Evolutionary conservation across 2,113 vertebrate genomes (phyloP), one percentile per base, ranked within the genome.

Genomic region (Lutjanus erythropterus): DNA sequence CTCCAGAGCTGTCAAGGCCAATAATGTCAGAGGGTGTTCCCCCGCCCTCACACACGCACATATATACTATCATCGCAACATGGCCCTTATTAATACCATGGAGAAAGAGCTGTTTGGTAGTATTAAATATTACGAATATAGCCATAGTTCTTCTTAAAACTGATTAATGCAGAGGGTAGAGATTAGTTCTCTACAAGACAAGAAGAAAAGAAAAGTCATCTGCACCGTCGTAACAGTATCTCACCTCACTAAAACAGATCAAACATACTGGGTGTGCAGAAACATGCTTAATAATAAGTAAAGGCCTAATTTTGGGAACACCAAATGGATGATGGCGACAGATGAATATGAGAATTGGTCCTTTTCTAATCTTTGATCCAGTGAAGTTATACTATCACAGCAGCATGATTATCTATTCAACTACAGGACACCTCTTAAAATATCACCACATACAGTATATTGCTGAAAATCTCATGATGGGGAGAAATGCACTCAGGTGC

Each of bases 1-100:
- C 70, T 85, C 86, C 84, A 85, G 64, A 81, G 76, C 74, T 87
- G 89, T 83, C 82, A 18, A 16, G 64, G 71, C 66, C 58, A 67
- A 72, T 87, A 75, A 80, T 6, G 15, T 86, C 78, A 19, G 9
- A 52, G n/a, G 39, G 23, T 62, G 25, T 12, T 47, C 2, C 58
- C 37, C 29, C 9, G 7, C 19, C 55, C 41, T 8, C 35, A 23
- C 3, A 31, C 10, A 8, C 18, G 1, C n/a, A 44, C 47, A 31
- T 1, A 53, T 1, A 53, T 1, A 16, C 1, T 18, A 16, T 29
- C 8, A 47, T 29, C 2, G 3, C 59, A 42, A 39, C 16, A 42
- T 46, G 25, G 60, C n/a, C 9, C 33, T 66, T 31, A 61, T 60
- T 47, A 61, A 44, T n/a, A 74, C 3, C 16, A 27, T 9, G 19